Percentiles rank a stretch among this genome's conserved stretches.
Conservation (phyloP, 2,888 invertebrate genomes). For the Tineola bisselliella region DNA sequence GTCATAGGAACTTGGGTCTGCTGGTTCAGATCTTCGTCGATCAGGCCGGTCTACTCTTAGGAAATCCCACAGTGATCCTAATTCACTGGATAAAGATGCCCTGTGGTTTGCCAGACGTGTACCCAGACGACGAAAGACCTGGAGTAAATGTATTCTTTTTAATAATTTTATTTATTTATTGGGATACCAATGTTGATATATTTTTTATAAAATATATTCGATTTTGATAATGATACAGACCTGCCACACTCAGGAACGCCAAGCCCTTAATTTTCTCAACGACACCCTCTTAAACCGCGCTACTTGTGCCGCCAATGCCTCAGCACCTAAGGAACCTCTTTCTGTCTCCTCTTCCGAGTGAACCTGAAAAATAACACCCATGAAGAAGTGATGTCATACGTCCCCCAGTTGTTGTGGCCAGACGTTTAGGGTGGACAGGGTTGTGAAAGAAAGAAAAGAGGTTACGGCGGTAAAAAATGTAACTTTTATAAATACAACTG, state of each 20-base stretch:
- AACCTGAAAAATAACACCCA: constrained; percentile 62
- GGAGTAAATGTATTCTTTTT: constrained; percentile 16
- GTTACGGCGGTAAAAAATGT: too few relatives aligned
- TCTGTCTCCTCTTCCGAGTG: constrained; percentile 78
- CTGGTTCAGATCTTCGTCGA: constrained; percentile 40
- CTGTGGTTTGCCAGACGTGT: constrained; percentile 51
- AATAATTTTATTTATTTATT: neutral
- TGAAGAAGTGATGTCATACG: neutral
- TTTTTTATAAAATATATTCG: too few relatives aligned
- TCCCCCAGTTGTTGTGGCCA: too few relatives aligned
- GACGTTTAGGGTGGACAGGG: too few relatives aligned
- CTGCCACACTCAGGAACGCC: constrained; percentile 79
- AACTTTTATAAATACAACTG: too few relatives aligned
- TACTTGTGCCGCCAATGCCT: constrained; percentile 76
- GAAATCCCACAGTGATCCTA: constrained; percentile 60
- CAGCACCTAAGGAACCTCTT: constrained; percentile 69
- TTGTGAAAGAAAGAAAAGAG: too few relatives aligned
- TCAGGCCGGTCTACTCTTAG: constrained; percentile 43
- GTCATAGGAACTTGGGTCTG: constrained; percentile 31
- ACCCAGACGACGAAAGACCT: constrained; percentile 58
- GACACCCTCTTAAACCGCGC: constrained; percentile 83
- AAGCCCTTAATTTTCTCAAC: constrained; percentile 78
- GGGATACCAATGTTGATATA: neutral
- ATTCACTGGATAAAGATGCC: constrained; percentile 51
- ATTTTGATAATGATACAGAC: constrained; percentile 28